Conservation (phyloP, 2,888 invertebrate genomes). For the Argyra leucocephala region DNA sequence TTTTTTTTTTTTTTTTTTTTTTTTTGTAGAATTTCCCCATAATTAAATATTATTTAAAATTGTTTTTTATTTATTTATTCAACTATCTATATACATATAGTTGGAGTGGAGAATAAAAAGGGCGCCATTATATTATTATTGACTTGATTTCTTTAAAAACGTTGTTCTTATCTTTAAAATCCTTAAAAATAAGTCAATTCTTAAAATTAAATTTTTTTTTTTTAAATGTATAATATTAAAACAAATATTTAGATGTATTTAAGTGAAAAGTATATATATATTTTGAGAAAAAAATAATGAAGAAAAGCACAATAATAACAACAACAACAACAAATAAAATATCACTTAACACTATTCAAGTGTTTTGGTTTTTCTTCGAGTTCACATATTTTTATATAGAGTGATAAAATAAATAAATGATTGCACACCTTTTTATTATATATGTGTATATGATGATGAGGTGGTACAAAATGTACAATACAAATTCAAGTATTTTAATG, state of each 20-base stretch:
- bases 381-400: neutral
- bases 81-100: neutral
- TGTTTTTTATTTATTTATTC: slow-evolving; percentile 1
- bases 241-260: neutral
- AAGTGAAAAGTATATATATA: neutral
- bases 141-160: neutral
- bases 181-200: neutral
- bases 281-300: neutral
- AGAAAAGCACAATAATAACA: too few species aligned
- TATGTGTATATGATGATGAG: too few species aligned
- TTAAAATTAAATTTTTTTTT: neutral
- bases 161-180: neutral
- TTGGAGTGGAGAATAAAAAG: neutral
- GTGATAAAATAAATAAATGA: slow-evolving; percentile 1
- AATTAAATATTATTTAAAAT: neutral
- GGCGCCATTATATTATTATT: neutral
- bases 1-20: neutral
- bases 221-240: neutral
- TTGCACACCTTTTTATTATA: neutral
- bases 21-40: neutral
- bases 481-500: too few species aligned
- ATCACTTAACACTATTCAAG: neutral
- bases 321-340: neutral
- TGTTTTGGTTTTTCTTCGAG: neutral
- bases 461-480: too few species aligned